Evolutionary conservation across 2,797 vertebrate genomes (phyloP), one percentile per base, ranked within the genome.

Genomic region (Pangasius macronema): DNA sequence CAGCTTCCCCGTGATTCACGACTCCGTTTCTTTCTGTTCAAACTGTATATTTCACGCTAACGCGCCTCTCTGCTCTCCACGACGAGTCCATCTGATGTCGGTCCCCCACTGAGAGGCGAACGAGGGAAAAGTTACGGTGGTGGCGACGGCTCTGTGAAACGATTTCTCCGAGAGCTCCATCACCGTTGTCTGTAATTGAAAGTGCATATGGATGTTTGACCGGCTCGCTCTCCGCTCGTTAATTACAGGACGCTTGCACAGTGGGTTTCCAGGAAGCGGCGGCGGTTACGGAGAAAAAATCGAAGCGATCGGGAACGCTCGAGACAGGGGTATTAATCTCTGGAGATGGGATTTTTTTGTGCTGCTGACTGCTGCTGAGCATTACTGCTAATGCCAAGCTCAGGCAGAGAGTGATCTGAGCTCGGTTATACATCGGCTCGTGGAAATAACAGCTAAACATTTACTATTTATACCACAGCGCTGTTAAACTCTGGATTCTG

Each of bases 101-200:
- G 5, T 30, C 55, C 33, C 87, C 68, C 13, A 55, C 13, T 87
- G 70, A 39, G 39, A 73, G 57, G 39, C 61, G 36, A 85, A 65
- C 27, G 8, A 36, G 76, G 75, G 81, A 33, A 55, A 85, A 84
- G 85, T 83, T 2, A 86, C 81, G 33, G 20, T n/a, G 77, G 73
- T 1, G 53, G 30, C 24, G 53, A 36, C 6, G 42, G 59, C 61
- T 59, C 27, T 72, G 68, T 46, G 70, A 85, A 77, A 85, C 46
- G 63, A 79, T 92, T 84, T 82, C 46, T 77, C 16, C 89, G 87
- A 82, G 87, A 87, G 92, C 90, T 89, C 92, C 89, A 92, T 91
- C 90, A 87, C 92, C 88, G 91, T 89, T 85, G 83, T 91, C 89
- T 84, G 88, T 93, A 94, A 93, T 92, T 94, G 92, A 91, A 92